Evolutionary conservation across 2,888 invertebrate species (phyloP), one percentile per base, ranked within the genome.

Genomic region (Drosophila macrospina): DNA sequence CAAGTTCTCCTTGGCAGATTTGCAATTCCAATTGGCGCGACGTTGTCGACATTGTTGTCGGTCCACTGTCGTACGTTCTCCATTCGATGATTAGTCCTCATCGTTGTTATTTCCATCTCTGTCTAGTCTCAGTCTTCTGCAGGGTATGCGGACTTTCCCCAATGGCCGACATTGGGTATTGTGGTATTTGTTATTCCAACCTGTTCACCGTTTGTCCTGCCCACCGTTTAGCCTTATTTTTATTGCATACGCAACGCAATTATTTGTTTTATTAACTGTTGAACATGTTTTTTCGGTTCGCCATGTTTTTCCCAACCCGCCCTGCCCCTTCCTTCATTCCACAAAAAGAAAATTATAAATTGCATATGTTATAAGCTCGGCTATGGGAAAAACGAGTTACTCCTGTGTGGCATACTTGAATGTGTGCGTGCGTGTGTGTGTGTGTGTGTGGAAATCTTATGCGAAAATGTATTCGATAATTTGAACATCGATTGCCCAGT

Each of bases 241-340:
- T 84, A 89, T 87, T 78, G 86, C 78, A 77, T 71, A 78, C 75
- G 78, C 83, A 74, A 60, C 76, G 80, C 78, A 82, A 88, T 86
- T 88, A 88, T 89, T 85, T 87, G 83, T 82, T 85, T 85, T 87
- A 86, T 86, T 87, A 88, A 88, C 87, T 87, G 88, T 86, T 80
- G 81, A 88, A 88, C 85, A 86, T 71, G 86, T 75, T 54, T 24
- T 54, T 69, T 69, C 61, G 37, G 44, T 62, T 60, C 63, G 28
- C 63, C 86, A 64, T 82, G 73, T 74, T 61, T 60, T 34, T 8
- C 11, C 11, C 48, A 34, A 20, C 30, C 1, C 15, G 7, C 5
- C 28, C 11, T 11, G n/a, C 47, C 6, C 39, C 36, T 4, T 8
- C 10, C 39, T 44, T 54, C 51, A 47, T 16, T 1, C 15, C 62